Evolutionary conservation across 2,113 vertebrate genomes (phyloP), one percentile per base, ranked within the genome.

Genomic region (Regulus satrapa): DNA sequence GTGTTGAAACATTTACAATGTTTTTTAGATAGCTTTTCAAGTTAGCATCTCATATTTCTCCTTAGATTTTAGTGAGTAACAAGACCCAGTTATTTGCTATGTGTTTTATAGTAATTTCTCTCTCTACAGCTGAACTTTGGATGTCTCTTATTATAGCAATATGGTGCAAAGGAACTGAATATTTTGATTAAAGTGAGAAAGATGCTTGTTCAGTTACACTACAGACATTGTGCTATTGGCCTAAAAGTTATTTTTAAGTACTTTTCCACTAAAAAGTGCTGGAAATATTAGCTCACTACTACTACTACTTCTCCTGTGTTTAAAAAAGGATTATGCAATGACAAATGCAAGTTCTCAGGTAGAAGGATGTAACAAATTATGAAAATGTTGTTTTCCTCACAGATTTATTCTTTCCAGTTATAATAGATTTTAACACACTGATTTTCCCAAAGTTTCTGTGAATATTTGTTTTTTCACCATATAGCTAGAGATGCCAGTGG

Each of bases 171-270:
- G 94, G 56, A 79, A 75, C 3, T 80, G 58, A 52, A 46, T 84
- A 90, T 96, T 94, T 96, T 85, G 92, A 94, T 87, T 85, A 82
- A 75, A 94, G 58, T 51, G 92, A 97, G 90, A 80, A 96, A 78
- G 71, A 91, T 85, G 51, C 49, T 86, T 94, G 38, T 76, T 97
- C 94, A 94, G 94, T 75, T 85, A 82, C n/a, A 62, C 18, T 83
- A 88, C 64, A 90, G 86, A 51, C 9, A 94, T 88, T 63, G 88
- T 67, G 41, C 75, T 96, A 82, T 88, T 95, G 90, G 85, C 89
- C 59, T 93, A 85, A 96, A 95, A 36, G 54, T 9, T 80, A 32
- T 51, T 66, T 10, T 31, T 43, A 81, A 93, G 86, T 77, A 25
- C 26, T 94, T 62, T 94, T 40, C 34, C 21, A n/a, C 19, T 62